Evolutionary conservation across 2,113 vertebrate species (phyloP).

Genomic region (Cryptomyrus ogoouensis): DNA sequence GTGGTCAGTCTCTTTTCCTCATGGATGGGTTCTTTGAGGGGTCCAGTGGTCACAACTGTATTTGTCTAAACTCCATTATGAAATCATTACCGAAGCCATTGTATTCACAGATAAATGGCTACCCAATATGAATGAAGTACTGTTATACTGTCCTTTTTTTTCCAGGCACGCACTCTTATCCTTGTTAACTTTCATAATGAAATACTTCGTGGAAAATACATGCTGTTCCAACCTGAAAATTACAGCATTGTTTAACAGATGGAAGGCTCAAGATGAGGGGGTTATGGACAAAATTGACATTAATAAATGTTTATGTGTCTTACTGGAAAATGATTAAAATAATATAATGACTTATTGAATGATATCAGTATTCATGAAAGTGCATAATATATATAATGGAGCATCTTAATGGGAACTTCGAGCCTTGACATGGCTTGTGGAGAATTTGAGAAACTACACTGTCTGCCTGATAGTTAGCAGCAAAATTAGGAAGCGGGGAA

Average conservation of each 20-base stretch:
- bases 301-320: background rate
- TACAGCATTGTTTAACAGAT: background rate
- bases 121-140: background rate
- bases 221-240: background rate
- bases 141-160: background rate
- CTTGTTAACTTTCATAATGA: background rate
- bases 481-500: background rate
- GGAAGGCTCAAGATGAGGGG: background rate
- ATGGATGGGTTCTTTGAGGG: background rate
- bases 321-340: background rate
- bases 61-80: background rate
- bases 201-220: background rate
- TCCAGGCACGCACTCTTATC: background rate
- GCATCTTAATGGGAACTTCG: background rate
- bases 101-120: background rate
- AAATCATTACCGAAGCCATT: background rate
- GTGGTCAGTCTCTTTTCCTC: background rate
- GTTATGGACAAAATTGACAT: background rate
- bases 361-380: background rate
- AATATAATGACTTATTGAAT: background rate
- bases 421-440: background rate
- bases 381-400: background rate
- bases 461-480: background rate
- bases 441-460: background rate
- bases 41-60: background rate